These are phyloP conservation scores for Premnoplex brunnescens DNA, from an alignment of 2,797 vertebrate genomes.

Conservation along the genomic window DNA sequence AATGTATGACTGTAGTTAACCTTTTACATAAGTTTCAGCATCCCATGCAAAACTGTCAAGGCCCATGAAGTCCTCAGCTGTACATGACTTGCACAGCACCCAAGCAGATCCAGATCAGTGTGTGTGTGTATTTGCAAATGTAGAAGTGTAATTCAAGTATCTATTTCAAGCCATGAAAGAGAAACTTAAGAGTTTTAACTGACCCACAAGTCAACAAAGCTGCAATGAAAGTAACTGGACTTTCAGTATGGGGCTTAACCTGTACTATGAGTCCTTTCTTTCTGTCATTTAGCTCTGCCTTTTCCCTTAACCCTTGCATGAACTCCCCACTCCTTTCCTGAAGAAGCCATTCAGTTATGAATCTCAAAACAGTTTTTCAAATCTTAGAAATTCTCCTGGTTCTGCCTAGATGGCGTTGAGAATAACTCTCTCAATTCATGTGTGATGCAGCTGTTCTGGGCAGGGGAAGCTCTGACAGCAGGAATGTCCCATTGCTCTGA, in stretches of 20 bases:
- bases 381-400: not conserved
- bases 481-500: not conserved
- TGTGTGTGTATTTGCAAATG: not conserved
- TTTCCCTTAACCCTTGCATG: not conserved
- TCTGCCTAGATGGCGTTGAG: not conserved
- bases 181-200: not conserved
- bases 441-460: rapidly evolving
- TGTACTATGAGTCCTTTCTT: not conserved
- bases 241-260: not conserved
- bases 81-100: not conserved
- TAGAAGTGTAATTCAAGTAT: not conserved
- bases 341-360: not conserved
- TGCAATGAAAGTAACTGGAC: not conserved
- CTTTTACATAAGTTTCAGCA: not conserved
- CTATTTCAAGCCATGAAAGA: not conserved
- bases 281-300: not conserved
- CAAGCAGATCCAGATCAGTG: rapidly evolving
- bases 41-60: rapidly evolving
- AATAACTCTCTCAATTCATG: not conserved
- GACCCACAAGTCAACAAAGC: not conserved
- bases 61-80: not conserved
- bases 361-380: not conserved
- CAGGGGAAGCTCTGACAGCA: not conserved
- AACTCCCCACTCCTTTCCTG: not conserved
- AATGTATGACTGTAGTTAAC: not conserved